Evolutionary conservation across 1,140 invertebrate species (phyloP), one percentile per base, ranked within the genome.

Genomic region (Hycleus phaleratus): DNA sequence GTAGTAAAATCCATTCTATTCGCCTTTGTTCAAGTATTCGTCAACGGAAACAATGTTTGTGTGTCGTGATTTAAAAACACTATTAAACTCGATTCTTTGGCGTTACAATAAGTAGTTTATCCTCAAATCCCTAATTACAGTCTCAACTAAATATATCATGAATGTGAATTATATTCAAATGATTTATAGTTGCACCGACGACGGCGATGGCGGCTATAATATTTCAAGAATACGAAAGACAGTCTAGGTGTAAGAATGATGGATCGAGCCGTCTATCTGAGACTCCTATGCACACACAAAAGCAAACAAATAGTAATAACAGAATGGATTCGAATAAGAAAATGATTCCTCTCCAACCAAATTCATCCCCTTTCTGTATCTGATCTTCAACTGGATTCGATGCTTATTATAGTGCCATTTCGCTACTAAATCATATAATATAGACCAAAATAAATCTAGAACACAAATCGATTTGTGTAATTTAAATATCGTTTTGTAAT

Each of bases 211-310:
- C 32, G 7, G 51, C 32, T 45, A 45, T 53, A 45, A 53, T 53
- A 53, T 53, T 53, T 53, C 51, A 53, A 53, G 45, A 53, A 53
- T 53, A 45, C 42, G 39, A 53, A 46, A 53, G 51, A 53, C 51
- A 53, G 51, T 53, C 51, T 53, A 42, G 7, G 51, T 53, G 51
- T 53, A 53, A 53, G 51, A 53, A 53, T 53, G 51, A 53, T 53
- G 51, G 51, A 53, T 53, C 46, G 51, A 53, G 26, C 51, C 42
- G 40, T 45, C 46, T 42, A 53, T 32, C 32, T 7, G 32, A 7
- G 32, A 3, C 32, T 32, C 4, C 32, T 32, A 7, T 32, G 32
- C 44, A 45, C 46, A 52, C 50, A 45, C 51, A 32, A 53, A 53
- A 53, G 51, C 51, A 53, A 53, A 53, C 51, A 53, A 53, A 53